These are phyloP conservation scores for Megalopta genalis DNA, from an alignment of 1,140 invertebrate genomes.

Conservation along the genomic window DNA sequence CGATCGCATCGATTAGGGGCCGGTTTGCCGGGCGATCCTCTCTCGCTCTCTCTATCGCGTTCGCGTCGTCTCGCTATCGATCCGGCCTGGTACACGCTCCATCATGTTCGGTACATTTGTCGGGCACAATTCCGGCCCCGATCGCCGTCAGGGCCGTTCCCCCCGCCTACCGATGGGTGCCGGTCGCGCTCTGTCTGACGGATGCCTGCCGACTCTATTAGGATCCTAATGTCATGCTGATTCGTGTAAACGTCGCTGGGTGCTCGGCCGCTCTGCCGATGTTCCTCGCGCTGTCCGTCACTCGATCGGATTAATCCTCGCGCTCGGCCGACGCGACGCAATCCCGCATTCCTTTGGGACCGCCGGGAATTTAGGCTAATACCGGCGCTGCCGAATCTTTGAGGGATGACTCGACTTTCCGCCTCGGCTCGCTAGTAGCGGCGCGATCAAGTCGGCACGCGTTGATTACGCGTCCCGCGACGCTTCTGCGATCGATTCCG, in stretches of 20 bases:
- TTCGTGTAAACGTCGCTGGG: background rate
- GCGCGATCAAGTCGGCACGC: no score
- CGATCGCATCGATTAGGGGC: background rate
- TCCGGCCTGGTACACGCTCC: background rate
- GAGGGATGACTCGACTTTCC: background rate
- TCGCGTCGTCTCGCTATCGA: slow-evolving; percentile 15
- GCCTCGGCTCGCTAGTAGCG: no score
- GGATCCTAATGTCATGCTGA: background rate
- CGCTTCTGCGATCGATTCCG: no score
- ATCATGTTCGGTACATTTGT: slow-evolving; percentile 30
- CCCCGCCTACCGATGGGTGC: background rate
- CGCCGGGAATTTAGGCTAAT: background rate
- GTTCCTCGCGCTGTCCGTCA: background rate
- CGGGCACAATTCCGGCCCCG: slow-evolving; percentile 5
- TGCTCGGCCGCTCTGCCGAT: no score
- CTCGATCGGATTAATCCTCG: no score
- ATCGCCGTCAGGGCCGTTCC: no score
- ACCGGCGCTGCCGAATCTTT: background rate
- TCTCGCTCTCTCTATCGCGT: background rate
- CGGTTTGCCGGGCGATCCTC: background rate
- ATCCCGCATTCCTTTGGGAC: background rate
- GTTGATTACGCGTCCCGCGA: no score
- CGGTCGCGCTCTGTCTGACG: background rate
- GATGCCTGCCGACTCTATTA: background rate
- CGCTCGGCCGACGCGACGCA: background rate